Base-by-base conservation (phyloP, 2,888 invertebrate genomes). In the Petrolisthes cinctipes region DNA sequence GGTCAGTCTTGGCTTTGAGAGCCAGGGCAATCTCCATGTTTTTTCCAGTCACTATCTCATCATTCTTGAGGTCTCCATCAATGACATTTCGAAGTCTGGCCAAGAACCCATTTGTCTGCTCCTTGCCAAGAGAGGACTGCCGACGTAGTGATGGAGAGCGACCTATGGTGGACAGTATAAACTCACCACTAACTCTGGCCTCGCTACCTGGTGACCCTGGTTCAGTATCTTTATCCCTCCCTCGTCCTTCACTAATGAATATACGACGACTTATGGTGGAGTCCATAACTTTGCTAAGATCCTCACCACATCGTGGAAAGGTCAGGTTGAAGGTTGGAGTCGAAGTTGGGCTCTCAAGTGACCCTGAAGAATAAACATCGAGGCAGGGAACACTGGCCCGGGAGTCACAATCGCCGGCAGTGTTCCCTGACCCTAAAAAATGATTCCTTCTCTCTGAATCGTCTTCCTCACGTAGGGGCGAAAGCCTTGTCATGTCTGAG, bases 1-100 rank as follows among this genome's bases (percentile, higher is more conserved):
- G 81, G 66, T 91, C 91, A 37, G 91, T 89, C 71, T 89, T 89
- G 9, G 90, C 89, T 51, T 88, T 88, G 1, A 81, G 82, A 37
- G 88, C 88, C 5, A 88, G 79, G n/a, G 85, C 85, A 82, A 88
- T 82, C 20, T 85, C 88, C 81, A 85, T 84, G 4, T 82, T 78
- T 37, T 88, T 84, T 4, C 84, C 54, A 54, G 82, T 11, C 5
- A 51, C 61, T n/a, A 71, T 85, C 6, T 61, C 73, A 73, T 88
- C 82, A 23, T 17, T 66, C 20, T 78, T 53, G 5, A 11, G 9
- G 37, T 81, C 66, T 53, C 54, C 82, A 7, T 85, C 85, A 0
- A 82, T 56, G 23, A 81, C 54, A n/a, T 66, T 57, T 56, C 56
- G 23, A 11, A 82, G 85, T 54, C 75, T 75, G 5, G 84, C 71